Evolutionary conservation across 1,140 invertebrate species (phyloP).

Genomic region (Pseudomyrmex dendroicus): DNA sequence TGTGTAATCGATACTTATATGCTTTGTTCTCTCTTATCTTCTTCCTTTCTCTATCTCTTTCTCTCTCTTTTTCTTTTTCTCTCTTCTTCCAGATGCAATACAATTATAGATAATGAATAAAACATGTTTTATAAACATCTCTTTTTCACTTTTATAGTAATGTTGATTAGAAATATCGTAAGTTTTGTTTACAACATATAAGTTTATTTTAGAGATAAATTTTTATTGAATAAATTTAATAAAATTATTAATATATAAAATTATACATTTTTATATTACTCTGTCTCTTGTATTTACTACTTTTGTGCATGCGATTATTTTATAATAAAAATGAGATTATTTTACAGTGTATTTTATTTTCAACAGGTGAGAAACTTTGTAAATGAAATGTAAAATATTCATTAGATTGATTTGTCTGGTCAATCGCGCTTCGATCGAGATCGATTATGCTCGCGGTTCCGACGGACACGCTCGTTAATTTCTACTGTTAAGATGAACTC

Average conservation of each 20-base stretch:
- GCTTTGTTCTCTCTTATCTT: neutral
- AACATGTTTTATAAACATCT: conserved; percentile 15
- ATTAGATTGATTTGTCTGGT: conserved; percentile 38
- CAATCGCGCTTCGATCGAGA: conserved; percentile 20
- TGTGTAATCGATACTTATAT: conserved; percentile 38
- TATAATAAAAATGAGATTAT: neutral
- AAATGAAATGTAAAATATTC: neutral
- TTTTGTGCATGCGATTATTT: neutral
- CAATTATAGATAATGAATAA: conserved; percentile 42
- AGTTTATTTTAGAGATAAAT: neutral
- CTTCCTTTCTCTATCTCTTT: too few species aligned
- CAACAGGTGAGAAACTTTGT: neutral
- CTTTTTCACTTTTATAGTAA: neutral
- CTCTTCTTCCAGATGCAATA: neutral
- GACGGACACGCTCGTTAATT: conserved; percentile 62
- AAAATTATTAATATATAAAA: neutral
- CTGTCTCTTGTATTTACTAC: neutral
- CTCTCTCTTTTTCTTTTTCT: too few species aligned
- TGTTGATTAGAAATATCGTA: neutral
- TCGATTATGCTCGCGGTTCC: conserved; percentile 38
- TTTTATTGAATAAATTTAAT: neutral
- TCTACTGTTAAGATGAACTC: conserved; percentile 41
- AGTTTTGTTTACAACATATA: neutral
- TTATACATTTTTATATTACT: too few species aligned
- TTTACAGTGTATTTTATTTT: neutral